These are phyloP conservation scores for Palythoa caribaeorum DNA, from an alignment of 92 coral and sea anemone species.

Conservation along the genomic window DNA sequence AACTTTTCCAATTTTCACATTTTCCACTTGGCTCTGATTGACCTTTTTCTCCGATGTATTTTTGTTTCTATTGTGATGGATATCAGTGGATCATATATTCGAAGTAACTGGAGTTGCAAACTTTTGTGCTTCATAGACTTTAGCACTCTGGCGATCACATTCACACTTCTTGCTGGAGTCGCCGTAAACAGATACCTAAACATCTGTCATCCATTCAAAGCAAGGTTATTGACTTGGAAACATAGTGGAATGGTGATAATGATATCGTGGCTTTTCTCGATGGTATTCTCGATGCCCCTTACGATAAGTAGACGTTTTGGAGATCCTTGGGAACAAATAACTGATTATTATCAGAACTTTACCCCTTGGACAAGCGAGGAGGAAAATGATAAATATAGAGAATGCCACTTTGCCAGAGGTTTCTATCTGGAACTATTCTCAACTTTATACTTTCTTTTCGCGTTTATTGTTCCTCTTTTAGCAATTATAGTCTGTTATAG, in stretches of 20 bases:
- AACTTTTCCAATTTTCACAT: conserved; percentile 41
- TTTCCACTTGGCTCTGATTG: conserved; percentile 20
- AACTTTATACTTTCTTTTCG: conserved; percentile 52
- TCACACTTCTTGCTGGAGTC: conserved; percentile 34
- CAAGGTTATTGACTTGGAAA: conserved; percentile 59
- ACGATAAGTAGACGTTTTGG: conserved; percentile 34
- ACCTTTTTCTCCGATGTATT: conserved; percentile 32
- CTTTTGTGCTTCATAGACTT: conserved; percentile 22
- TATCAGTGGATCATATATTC: neutral
- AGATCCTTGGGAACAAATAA: conserved; percentile 22
- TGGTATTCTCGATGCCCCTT: conserved; percentile 49
- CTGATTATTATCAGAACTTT: conserved; percentile 1
- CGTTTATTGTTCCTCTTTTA: conserved; percentile 57
- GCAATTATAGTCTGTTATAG: conserved; percentile 49
- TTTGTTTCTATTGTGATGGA: conserved; percentile 16
- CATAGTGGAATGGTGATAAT: conserved; percentile 52
- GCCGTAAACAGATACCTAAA: conserved; percentile 32
- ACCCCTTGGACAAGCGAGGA: conserved; percentile 1
- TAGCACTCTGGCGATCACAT: conserved; percentile 18
- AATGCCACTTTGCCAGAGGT: conserved; percentile 23
- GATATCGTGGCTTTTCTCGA: conserved; percentile 59
- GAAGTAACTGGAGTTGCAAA: conserved; percentile 27
- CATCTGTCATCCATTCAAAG: conserved; percentile 49
- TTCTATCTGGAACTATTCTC: conserved; percentile 37
- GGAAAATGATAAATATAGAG: conserved; percentile 15